These are phyloP conservation scores for Tetragonisca angustula DNA, from an alignment of 2,888 invertebrate genomes.

Conservation along the genomic window DNA sequence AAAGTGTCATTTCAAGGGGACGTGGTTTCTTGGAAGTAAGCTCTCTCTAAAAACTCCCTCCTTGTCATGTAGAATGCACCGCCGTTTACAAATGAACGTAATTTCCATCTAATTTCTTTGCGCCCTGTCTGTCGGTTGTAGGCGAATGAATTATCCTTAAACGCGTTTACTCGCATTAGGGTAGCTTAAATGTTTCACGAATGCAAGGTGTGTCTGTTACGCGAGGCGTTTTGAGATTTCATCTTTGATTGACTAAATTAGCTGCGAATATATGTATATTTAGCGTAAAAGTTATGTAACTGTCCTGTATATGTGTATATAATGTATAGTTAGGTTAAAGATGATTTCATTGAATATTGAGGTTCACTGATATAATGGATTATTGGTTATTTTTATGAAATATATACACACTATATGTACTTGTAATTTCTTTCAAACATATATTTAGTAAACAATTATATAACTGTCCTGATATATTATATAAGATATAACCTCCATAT, in stretches of 20 bases:
- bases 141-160: not conserved
- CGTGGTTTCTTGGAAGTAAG: constrained; percentile 24
- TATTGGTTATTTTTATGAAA: no score
- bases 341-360: no score
- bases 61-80: not conserved
- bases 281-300: no score
- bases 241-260: not conserved
- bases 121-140: not conserved
- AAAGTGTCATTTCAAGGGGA: constrained; percentile 28
- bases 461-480: not conserved
- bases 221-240: not conserved
- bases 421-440: not conserved
- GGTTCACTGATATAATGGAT: no score
- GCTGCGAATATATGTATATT: no score
- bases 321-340: no score
- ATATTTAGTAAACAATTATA: not conserved
- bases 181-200: not conserved
- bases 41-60: not conserved
- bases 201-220: not conserved
- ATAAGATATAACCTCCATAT: no score
- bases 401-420: no score
- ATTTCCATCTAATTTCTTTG: not conserved
- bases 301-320: no score
- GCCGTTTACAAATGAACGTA: not conserved
- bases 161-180: not conserved